Base-by-base conservation (phyloP, 2,888 invertebrate species). In the Trachelus tabidus region DNA sequence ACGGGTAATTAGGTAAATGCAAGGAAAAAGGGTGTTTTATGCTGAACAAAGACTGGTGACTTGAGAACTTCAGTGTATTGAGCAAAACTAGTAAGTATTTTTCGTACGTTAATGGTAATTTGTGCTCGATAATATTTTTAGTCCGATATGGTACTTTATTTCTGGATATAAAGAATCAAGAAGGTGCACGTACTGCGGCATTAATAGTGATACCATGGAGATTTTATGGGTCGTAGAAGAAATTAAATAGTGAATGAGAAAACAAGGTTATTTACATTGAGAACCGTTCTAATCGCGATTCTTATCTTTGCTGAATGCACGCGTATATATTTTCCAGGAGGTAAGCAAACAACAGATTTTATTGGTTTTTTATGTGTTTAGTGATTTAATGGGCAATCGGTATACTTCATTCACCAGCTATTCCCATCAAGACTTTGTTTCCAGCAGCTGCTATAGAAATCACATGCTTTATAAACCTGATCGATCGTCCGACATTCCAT, bases 331-430 rank as follows among this genome's bases (percentile, higher is more conserved):
- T 75, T 75, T 73, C 73, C 33, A 75, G 40, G 68, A 76, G 75
- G 71, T 76, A 79, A 81, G 80, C 76, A 81, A 82, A 79, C 80
- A 80, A 79, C 79, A 77, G 82, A 83, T 83, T 84, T 78, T 81
- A 81, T 80, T 77, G 77, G 77, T 79, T 76, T 80, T 80, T 84
- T 80, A 81, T 81, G 81, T 82, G 79, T 80, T 82, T 83, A 82
- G 78, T 81, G 82, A 83, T 83, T 85, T 85, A 83, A 85, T 82
- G 83, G 82, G 79, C 82, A 81, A 83, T 77, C 76, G 73, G 82
- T 76, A 79, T 84, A 82, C 82, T 84, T 85, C 84, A 85, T 85
- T 85, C 85, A 82, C 83, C 82, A 83, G 81, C 80, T 79, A 79
- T 78, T 80, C 80, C 83, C 79, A 80, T 80, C 73, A 37, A n/a